Conservation (phyloP, 2,797 vertebrate species). For the Cynodonichthys magdalenae region DNA sequence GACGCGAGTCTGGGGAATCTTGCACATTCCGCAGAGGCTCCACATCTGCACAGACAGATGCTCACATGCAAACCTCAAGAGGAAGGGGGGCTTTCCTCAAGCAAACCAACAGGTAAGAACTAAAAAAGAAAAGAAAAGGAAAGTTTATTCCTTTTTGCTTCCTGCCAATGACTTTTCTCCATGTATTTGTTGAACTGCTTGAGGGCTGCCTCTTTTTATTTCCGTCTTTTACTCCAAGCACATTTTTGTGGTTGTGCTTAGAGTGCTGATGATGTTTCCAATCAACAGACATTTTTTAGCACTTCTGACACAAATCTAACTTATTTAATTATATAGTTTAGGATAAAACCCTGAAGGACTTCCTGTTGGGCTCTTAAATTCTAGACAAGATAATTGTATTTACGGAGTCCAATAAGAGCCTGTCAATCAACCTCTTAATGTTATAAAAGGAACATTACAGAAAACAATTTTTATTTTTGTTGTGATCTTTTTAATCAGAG, state of each 20-base stretch:
- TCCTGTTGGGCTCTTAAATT: background rate
- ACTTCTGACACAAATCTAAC: background rate
- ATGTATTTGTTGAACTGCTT: too few species aligned
- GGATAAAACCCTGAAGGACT: background rate
- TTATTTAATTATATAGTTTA: background rate
- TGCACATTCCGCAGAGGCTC: conserved; percentile 72
- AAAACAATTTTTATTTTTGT: background rate
- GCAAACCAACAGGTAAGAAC: conserved; percentile 83
- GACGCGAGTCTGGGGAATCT: conserved; percentile 71
- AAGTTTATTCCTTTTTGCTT: conserved; percentile 15
- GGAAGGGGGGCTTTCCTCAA: conserved; percentile 73
- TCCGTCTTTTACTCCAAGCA: conserved; percentile 24
- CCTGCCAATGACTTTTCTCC: conserved; percentile 23
- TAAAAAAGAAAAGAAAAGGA: conserved; percentile 9
- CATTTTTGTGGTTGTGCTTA: conserved; percentile 39
- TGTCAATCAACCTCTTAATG: background rate
- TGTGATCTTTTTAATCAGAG: conserved; percentile 31
- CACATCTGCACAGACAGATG: conserved; percentile 80
- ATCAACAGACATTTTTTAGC: conserved; percentile 35
- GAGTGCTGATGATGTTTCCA: conserved; percentile 34
- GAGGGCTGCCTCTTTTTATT: too few species aligned
- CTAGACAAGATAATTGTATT: background rate
- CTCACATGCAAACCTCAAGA: conserved; percentile 81
- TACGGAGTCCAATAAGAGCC: background rate
- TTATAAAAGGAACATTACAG: background rate